Evolutionary conservation across 2,113 vertebrate genomes (phyloP), one percentile per base, ranked within the genome.

Genomic region (Nerophis lumbriciformis): DNA sequence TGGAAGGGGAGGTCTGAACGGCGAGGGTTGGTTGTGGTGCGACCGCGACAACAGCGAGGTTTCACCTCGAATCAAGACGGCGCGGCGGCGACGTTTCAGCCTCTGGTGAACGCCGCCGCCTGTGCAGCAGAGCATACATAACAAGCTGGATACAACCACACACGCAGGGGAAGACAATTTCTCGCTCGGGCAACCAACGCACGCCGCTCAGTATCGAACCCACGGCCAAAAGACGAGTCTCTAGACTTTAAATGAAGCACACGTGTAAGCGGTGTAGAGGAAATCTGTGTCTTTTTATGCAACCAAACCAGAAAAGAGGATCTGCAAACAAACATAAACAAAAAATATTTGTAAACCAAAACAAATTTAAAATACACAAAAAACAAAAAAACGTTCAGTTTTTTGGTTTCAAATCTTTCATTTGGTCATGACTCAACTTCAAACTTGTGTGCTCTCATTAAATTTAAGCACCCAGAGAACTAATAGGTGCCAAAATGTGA

Each of bases 41-140:
- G 61, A 68, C 37, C 35, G 65, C 68, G 81, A 81, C 73, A 77
- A 78, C 72, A 57, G 72, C 50, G 50, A 81, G 83, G 80, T 84
- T 85, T 87, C 79, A 80, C 81, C 83, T 85, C 77, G 77, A 83
- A 85, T 88, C 86, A 84, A 82, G 83, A 81, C 53, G 53, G 58
- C 8, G 75, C 70, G 70, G 83, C 81, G 83, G 79, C 73, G 50
- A 71, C 83, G 28, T 28, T 28, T 82, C 75, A 79, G 69, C 75
- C 72, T 76, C 75, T 44, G 61, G 73, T 81, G 80, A 84, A 75
- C 75, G 60, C 60, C 6, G 48, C 64, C 53, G 78, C 72, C 81
- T 76, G 81, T 80, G 79, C 83, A 78, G 85, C 73, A 63, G 71
- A 78, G 85, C 83, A 77, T 78, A 70, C 80, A 83, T 80, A 83